A percentile compares a stretch with the other conserved stretches of the same genome.
Conservation (phyloP, 2,113 vertebrate species). For the Hiodon alosoides region DNA sequence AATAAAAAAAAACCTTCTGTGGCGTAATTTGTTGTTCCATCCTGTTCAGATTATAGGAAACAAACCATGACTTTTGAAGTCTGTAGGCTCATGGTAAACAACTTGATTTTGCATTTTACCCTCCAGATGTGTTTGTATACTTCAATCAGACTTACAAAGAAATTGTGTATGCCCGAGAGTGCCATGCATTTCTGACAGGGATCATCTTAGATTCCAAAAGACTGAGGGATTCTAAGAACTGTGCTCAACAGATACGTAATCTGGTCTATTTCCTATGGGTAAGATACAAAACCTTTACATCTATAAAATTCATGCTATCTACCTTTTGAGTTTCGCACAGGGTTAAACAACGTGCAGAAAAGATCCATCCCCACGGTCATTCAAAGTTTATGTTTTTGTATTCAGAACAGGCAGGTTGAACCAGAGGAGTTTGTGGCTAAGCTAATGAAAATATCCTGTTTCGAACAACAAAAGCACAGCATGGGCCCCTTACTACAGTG, state of each 20-base stretch:
- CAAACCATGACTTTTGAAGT: slow-evolving; percentile 5
- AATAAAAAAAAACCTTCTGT: not conserved
- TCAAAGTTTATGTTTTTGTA: not conserved
- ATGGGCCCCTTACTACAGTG: slow-evolving; percentile 43
- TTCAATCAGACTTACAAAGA: slow-evolving; percentile 56
- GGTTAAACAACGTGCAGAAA: too few species aligned
- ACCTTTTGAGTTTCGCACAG: too few species aligned
- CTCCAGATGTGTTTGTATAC: slow-evolving; percentile 50
- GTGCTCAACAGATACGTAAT: slow-evolving; percentile 41
- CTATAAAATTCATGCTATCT: too few species aligned
- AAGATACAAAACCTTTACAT: slow-evolving; percentile 6
- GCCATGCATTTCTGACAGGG: slow-evolving; percentile 54
- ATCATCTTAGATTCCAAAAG: slow-evolving; percentile 57
- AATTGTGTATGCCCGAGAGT: slow-evolving; percentile 56
- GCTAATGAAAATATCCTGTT: slow-evolving; percentile 38
- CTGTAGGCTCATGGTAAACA: slow-evolving; percentile 15
- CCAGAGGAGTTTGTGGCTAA: slow-evolving; percentile 50
- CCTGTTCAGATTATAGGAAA: not conserved
- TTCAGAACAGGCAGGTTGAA: slow-evolving; percentile 42
- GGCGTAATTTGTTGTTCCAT: slow-evolving; percentile 22
- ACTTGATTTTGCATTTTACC: slow-evolving; percentile 4
- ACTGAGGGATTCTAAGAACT: slow-evolving; percentile 49
- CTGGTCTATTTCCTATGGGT: slow-evolving; percentile 55
- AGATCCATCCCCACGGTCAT: too few species aligned
- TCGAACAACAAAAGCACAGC: slow-evolving; percentile 35